Evolutionary conservation across 2,113 vertebrate species (phyloP).

Genomic region (Bubo bubo): DNA sequence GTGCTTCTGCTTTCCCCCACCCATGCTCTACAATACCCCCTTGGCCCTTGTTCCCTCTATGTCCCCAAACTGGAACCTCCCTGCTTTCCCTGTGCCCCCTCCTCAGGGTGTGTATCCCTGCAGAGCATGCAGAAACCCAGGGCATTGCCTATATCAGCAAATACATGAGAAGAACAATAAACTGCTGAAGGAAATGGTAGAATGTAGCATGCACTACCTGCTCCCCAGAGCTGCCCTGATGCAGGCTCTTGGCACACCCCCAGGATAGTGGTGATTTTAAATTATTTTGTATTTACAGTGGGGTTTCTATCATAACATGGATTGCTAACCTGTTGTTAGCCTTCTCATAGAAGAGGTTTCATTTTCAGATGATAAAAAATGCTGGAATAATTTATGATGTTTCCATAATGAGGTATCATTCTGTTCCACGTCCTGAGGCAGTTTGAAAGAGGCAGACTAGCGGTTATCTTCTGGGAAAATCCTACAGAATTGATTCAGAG

Average conservation of each 20-base stretch:
- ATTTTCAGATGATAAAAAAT: constrained; percentile 19
- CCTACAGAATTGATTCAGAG: not conserved
- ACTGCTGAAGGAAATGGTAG: not conserved
- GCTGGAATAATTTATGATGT: not conserved
- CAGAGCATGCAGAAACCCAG: not conserved
- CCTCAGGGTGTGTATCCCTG: fast-evolving
- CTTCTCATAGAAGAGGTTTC: not conserved
- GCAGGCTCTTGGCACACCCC: not conserved
- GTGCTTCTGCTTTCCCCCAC: not conserved
- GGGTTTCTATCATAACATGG: not conserved
- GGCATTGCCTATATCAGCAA: not conserved
- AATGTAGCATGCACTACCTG: not conserved
- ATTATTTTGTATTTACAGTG: not conserved
- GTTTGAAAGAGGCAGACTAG: not conserved
- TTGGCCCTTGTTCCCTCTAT: not conserved
- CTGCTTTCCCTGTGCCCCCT: not conserved
- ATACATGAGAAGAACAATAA: not conserved
- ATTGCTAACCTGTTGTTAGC: constrained; percentile 12
- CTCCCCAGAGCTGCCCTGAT: not conserved
- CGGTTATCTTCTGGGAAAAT: not conserved
- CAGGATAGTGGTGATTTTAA: not conserved
- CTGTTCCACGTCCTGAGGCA: not conserved
- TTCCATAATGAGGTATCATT: constrained; percentile 10
- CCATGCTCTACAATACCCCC: not conserved
- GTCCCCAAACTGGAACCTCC: not conserved